Base-by-base conservation (phyloP, 2,888 invertebrate genomes). In the Rugalucina vietnamica region DNA sequence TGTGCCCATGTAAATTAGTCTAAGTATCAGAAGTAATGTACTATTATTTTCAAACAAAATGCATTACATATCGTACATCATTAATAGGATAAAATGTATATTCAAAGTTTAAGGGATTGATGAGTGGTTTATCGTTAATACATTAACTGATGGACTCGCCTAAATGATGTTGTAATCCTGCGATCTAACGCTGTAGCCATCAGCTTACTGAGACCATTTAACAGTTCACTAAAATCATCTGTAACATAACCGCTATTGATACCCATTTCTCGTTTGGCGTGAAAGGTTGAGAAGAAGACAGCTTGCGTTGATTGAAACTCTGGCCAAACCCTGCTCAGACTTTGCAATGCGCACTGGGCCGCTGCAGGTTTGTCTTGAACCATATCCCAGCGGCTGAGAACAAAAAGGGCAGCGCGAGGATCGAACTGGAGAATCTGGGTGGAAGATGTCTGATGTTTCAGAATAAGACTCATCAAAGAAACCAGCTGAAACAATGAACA, bases 371-470 rank as follows among this genome's bases (percentile, higher is more conserved):
- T 86, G 24, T 91, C 89, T 0, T 89, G 83, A 1, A 93, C 91
- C 76, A 90, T 87, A 84, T 93, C 93, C 93, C 93, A 93, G 4
- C 93, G 84, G 84, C 93, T 93, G 76, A 93, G 92, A 1, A 93
- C 91, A 84, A 93, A 93, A 76, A 93, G 86, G 43, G 93, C 93
- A 18, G 93, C 90, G 29, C 87, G 79, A 0, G 93, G 90, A 77
- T 93, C 90, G 76, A 93, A 91, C 34, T 81, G 79, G 18, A 86
- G 36, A 14, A 84, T 37, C 74, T 90, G 90, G 21, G 43, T 72
- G 32, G 85, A 86, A 37, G 82, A 83, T 76, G 76, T 83, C 78
- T 91, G 90, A n/a, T 87, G 82, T 49, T 90, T 87, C 12, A 91
- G 84, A n/a, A 93, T 90, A 1, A 91, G 84, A 60, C 89, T 90